These are phyloP conservation scores for Poecile montanus DNA, from an alignment of 2,797 vertebrate species.

Conservation along the genomic window DNA sequence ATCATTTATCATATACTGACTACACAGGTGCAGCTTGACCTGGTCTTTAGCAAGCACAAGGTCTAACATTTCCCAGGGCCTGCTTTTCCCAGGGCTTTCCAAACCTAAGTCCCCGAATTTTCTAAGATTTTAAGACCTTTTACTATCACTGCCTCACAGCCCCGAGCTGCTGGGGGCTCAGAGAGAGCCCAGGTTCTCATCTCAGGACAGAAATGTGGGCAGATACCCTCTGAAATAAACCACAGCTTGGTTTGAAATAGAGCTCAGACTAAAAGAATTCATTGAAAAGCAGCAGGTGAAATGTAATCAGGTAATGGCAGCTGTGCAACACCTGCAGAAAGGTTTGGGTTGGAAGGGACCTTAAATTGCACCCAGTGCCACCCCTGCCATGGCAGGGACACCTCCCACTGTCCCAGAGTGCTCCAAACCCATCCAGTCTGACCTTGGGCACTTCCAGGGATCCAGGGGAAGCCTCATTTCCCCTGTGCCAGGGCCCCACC, in stretches of 20 bases:
- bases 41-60: too few species aligned
- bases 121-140: too few species aligned
- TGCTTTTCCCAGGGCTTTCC: too few species aligned
- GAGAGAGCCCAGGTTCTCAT: rapidly evolving
- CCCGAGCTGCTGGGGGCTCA: background rate
- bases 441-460: rapidly evolving
- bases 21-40: too few species aligned
- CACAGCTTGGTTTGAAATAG: background rate
- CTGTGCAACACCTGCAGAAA: rapidly evolving
- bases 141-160: background rate
- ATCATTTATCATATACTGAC: too few species aligned
- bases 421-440: background rate
- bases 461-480: background rate
- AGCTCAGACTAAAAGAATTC: background rate
- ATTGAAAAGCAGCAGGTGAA: background rate
- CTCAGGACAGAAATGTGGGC: background rate
- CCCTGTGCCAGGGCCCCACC: background rate
- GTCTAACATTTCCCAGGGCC: too few species aligned
- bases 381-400: background rate
- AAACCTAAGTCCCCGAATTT: too few species aligned
- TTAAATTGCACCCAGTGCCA: rapidly evolving
- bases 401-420: background rate
- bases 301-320: background rate
- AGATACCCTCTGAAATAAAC: background rate
- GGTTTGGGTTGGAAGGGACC: background rate